Base-by-base conservation (phyloP, 2,797 vertebrate genomes). In the Psittacula echo region DNA sequence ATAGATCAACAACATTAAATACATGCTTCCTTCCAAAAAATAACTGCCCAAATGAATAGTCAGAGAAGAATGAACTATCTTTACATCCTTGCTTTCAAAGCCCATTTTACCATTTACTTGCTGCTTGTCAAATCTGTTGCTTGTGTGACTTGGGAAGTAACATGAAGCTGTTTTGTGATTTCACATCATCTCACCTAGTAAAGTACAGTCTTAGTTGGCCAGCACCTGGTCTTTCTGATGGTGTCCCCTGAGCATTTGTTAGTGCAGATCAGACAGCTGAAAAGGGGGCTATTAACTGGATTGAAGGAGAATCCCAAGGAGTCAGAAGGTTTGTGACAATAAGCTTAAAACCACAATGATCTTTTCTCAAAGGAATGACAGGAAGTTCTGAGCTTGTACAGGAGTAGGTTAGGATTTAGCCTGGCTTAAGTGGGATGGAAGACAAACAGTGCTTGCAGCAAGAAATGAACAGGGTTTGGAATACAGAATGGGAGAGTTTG, bases 301-400 rank as follows among this genome's bases (percentile, higher is more conserved):
- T 42, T 68, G 87, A 77, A 80, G 45, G 24, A 80, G 42, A 95
- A 93, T 87, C 62, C 24, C 19, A 26, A 71, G 24, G 80, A 86
- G 48, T 74, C 7, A 2, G 21, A 65, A 88, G 58, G 58, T 54
- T 87, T 80, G 39, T 2, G 10, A 50, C 0, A 1, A 45, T 84
- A 80, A 91, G 50, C 87, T 95, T 81, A 76, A 78, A 90, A 90
- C 50, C 50, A 50, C 4, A 23, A 76, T 60, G 54, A 93, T 84
- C 62, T 90, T 78, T 94, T 81, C 83, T 86, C 85, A 76, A 60
- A 93, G 85, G 73, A 75, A 47, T 88, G 73, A 72, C 50, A 78
- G 91, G 91, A 93, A 94, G 88, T 95, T 93, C 70, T 91, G 70
- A 86, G 80, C 80, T 93, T 88, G 70, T 91, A 93, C 47, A 60